Base-by-base conservation (phyloP, 2,888 invertebrate genomes). In the Luperina nickerlii region DNA sequence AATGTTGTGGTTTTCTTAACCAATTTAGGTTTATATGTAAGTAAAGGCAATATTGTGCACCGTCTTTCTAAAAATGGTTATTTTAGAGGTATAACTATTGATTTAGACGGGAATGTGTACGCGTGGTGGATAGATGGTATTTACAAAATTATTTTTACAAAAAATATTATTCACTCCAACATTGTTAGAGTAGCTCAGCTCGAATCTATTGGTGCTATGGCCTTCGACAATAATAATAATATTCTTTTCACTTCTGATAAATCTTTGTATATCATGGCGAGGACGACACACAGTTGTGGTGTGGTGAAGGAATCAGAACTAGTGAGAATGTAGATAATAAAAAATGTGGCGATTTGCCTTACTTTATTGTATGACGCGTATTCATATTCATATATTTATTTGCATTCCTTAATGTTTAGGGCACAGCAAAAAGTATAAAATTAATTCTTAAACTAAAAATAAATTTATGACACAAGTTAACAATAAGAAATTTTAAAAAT, bases 101-200 rank as follows among this genome's bases (percentile, higher is more conserved):
- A 96, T 90, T 90, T 94, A 51, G 92, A 95, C 51, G 95, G 93
- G 0, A 88, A 83, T 0, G 92, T 96, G 0, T 96, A 95, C 54
- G 92, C 94, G 7, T 96, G 96, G 96, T 96, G 96, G 96, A 76
- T 96, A 2, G 96, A 96, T 77, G 95, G 94, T 0, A 91, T 97
- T 8, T 97, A 96, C 76, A 95, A 92, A 88, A 91, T 97, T 3
- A 71, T 91, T 68, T 88, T 96, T 62, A 91, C 92, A 1, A 91
- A 90, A 38, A 91, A 92, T 76, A 83, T 96, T 13, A 42, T 85
- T 15, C 89, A 94, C 38, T 94, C 96, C 0, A 91, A 74, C 20
- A 63, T 97, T 42, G 91, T 89, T 0, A 94, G 92, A 85, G 88
- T 96, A 0, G 94, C 93, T 24, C 85, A 92, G 62, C 79, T 96